Conservation (phyloP, 2,113 vertebrate genomes). For the Euleptes europaea region DNA sequence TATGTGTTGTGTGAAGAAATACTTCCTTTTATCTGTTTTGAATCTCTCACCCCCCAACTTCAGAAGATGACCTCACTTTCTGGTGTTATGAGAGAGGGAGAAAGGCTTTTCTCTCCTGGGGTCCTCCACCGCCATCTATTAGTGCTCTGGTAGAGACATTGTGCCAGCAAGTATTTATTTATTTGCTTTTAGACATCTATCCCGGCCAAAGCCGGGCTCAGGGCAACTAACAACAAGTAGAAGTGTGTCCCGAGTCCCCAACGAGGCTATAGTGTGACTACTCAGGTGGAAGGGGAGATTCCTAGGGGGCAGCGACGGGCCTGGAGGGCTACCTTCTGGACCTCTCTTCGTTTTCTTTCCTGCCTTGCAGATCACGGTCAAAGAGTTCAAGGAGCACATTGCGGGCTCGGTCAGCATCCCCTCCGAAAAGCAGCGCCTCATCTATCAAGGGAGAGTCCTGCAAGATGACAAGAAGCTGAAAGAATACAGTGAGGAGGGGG, state of each 20-base stretch:
- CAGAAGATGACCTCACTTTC: too few relatives aligned
- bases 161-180: too few relatives aligned
- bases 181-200: too few relatives aligned
- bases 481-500: constrained; percentile 85
- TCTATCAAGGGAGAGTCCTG: constrained; percentile 91
- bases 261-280: background rate
- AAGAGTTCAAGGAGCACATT: constrained; percentile 92
- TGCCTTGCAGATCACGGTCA: constrained; percentile 83
- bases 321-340: background rate
- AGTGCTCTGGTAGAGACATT: too few relatives aligned
- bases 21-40: too few relatives aligned
- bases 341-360: background rate
- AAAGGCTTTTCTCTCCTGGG: background rate
- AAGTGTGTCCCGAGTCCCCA: background rate
- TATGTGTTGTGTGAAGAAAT: too few relatives aligned
- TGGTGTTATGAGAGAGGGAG: too few relatives aligned
- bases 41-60: too few relatives aligned
- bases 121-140: background rate
- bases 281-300: background rate
- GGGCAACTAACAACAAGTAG: too few relatives aligned
- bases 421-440: constrained; percentile 90
- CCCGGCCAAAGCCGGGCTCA: too few relatives aligned
- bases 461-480: constrained; percentile 90
- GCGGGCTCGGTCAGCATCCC: constrained; percentile 87
- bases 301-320: background rate